Base-by-base conservation (phyloP, 2,888 invertebrate species). In the Drosophila infuscata region DNA sequence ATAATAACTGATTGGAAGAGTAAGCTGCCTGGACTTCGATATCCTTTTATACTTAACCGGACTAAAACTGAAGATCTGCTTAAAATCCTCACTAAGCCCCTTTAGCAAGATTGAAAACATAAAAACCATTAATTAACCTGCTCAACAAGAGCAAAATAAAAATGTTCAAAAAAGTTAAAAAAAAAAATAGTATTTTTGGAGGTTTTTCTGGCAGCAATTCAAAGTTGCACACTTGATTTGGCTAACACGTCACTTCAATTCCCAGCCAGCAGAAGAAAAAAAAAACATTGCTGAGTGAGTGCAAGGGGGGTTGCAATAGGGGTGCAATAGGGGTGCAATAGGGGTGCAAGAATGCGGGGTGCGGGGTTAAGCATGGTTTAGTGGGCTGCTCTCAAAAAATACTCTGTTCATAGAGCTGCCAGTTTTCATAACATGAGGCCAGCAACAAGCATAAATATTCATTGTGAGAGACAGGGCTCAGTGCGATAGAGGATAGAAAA, bases 141-240 rank as follows among this genome's bases (percentile, higher is more conserved):
- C 11, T 1, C 41, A 11, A 43, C 20, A 11, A 43, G 20, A 46
- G 20, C 12, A 3, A 20, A 12, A 43, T 2, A 7, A 3, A 15
- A 49, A 52, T n/a, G n/a, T 6, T 59, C 56, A 63, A 63, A 64
- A 25, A 25, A 25, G 20, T 25, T 15, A 5, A 15, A 30, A 30
- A 51, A 30, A n/a, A 0, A 1, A 0, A 1, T 17, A 7, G 7
- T 11, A 25, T 46, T 46, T 46, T 46, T 25, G 46, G 12, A 32
- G 33, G 65, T 56, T 51, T 52, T 56, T 59, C 36, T 12, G 69
- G 58, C 49, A 66, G 46, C 77, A 77, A 74, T 77, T 77, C 51
- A 81, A 81, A 78, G 62, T 88, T 81, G 79, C 76, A 72, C 76
- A 81, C 88, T 89, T 86, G 88, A 88, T 89, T 88, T 84, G 78